Percentiles rank a stretch among this genome's conserved stretches.
These are phyloP conservation scores for Wasmannia auropunctata DNA, from an alignment of 1,140 invertebrate genomes.

Conservation along the genomic window DNA sequence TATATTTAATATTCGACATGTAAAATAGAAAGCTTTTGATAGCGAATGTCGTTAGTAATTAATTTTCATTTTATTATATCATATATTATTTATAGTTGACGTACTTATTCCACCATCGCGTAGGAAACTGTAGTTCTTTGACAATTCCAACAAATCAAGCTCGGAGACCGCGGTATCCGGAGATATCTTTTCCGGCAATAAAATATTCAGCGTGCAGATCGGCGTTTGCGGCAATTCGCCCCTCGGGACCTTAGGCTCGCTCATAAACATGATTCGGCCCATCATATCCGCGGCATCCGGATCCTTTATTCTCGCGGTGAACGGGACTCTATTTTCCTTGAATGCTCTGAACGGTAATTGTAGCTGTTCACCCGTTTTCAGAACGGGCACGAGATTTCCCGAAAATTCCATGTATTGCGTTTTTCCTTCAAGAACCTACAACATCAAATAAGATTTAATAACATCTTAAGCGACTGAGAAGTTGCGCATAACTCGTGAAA, in stretches of 20 bases:
- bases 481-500: background rate
- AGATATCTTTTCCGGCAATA: constrained; percentile 91
- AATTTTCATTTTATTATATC: constrained; percentile 1
- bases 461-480: background rate
- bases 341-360: constrained; percentile 95
- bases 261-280: constrained; percentile 97
- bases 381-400: constrained; percentile 97
- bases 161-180: constrained; percentile 90
- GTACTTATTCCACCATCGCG: constrained; percentile 86
- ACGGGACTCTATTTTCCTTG: constrained; percentile 97
- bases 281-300: constrained; percentile 88
- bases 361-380: constrained; percentile 97
- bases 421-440: constrained; percentile 93
- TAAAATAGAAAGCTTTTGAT: background rate
- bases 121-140: constrained; percentile 89
- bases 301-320: constrained; percentile 94
- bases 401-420: constrained; percentile 97
- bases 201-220: constrained; percentile 96
- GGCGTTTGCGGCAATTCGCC: constrained; percentile 94
- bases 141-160: constrained; percentile 89
- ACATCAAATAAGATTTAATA: background rate
- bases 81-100: constrained; percentile 58
- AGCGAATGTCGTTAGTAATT: background rate
- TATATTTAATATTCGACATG: background rate
- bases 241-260: constrained; percentile 94